Evolutionary conservation across 1,140 invertebrate species (phyloP), one percentile per base, ranked within the genome.

Genomic region (Drosophila mojavensis): DNA sequence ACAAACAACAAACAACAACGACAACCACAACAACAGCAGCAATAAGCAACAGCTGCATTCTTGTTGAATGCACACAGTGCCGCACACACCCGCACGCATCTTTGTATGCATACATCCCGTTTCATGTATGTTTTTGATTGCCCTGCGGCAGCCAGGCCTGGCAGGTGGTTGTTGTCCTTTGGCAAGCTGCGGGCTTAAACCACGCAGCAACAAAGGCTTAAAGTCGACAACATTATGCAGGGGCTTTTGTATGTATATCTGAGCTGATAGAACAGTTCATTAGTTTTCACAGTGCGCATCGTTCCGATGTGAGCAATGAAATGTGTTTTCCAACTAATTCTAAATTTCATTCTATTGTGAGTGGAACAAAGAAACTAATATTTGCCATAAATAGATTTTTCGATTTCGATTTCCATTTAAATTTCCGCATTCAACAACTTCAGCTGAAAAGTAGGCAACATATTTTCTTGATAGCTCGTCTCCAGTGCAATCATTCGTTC

Each of bases 391-490:
- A 39, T 39, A 39, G 36, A 39, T 39, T 11, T 39, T 17, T 17
- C 17, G 17, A 13, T 39, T 39, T 4, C 11, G 11, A 33, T 66
- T 50, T 28, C 1, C 33, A 63, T 33, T 55, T 39, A 48, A 5
- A 39, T 53, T 17, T 33, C 0, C 5, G 11, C 2, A 4, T 4
- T n/a, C 2, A 13, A 26, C 36, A 13, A 1, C 5, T 26, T 51
- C 7, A 50, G 33, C 72, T 55, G 24, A 61, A 56, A 83, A 73
- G 68, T 70, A 67, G 64, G 75, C 75, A 75, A 79, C 17, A 26
- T 17, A 64, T 75, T 85, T 41, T 11, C 39, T 10, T 11, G 28
- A 15, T 5, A 17, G 3, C 5, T 41, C 36, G 9, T 58, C n/a
- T 62, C 41, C 11, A 13, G 10, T 20, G 17, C n/a, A 59, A 28